Conservation (phyloP, 2,888 invertebrate genomes). For the Seira ritae region DNA sequence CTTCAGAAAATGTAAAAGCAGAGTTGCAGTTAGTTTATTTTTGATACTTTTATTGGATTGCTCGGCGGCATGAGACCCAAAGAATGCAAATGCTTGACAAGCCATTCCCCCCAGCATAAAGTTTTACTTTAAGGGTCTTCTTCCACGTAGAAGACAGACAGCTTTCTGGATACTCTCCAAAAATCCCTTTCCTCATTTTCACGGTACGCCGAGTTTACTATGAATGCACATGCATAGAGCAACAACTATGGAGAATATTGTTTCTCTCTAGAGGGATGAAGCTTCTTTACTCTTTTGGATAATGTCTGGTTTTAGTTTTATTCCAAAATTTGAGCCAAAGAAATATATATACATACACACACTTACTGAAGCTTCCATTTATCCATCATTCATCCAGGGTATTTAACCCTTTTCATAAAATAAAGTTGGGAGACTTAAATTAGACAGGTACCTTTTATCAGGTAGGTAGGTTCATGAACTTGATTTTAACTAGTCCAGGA, state of each 20-base stretch:
- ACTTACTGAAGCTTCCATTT: neutral
- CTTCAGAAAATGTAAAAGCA: neutral
- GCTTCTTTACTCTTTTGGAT: neutral
- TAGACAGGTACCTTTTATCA: neutral
- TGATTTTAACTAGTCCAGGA: neutral
- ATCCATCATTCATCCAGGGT: neutral
- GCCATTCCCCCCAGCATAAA: neutral
- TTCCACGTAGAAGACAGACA: slow-evolving; percentile 32
- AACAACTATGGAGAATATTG: slow-evolving; percentile 7
- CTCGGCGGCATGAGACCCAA: slow-evolving; percentile 52
- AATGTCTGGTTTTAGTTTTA: slow-evolving; percentile 18
- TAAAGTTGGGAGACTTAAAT: neutral
- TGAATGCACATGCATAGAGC: neutral
- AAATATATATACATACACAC: no score
- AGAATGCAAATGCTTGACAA: slow-evolving; percentile 17
- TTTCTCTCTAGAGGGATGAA: neutral
- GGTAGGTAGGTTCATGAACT: slow-evolving; percentile 9
- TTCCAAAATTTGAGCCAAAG: slow-evolving; percentile 29
- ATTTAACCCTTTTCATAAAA: neutral
- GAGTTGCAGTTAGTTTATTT: slow-evolving; percentile 46
- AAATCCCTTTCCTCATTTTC: slow-evolving; percentile 35
- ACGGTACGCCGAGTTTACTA: neutral
- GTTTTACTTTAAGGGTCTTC: slow-evolving; percentile 43
- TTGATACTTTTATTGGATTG: slow-evolving; percentile 57
- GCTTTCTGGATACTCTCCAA: slow-evolving; percentile 61